Percentiles rank a stretch among this genome's conserved stretches.
These are phyloP conservation scores for Onychostoma macrolepis DNA, from an alignment of 2,113 vertebrate species.

Conservation along the genomic window DNA sequence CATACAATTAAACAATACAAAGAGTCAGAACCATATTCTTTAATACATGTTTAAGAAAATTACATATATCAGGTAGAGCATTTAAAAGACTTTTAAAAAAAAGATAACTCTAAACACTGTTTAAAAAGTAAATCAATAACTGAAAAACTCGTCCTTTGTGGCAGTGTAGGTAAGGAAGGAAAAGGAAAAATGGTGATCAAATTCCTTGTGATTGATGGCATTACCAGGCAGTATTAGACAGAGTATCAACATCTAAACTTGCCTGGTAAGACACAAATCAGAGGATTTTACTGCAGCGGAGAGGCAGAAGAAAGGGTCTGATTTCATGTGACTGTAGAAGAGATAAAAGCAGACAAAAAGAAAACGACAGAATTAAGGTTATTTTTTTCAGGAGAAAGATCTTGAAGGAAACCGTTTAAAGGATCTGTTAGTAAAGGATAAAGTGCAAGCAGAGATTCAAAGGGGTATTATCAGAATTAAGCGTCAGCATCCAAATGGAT, in stretches of 20 bases:
- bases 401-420: slow-evolving; percentile 13
- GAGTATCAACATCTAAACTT: slow-evolving; percentile 82
- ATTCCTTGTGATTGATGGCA: slow-evolving; percentile 77
- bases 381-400: background rate
- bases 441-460: slow-evolving; percentile 26
- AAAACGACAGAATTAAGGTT: slow-evolving; percentile 33
- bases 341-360: slow-evolving; percentile 32
- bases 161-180: background rate
- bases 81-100: background rate
- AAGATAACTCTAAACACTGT: background rate
- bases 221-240: slow-evolving; percentile 95
- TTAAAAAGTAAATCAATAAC: background rate
- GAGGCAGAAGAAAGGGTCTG: slow-evolving; percentile 5
- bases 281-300: slow-evolving; percentile 50
- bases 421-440: slow-evolving; percentile 17
- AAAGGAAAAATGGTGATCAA: slow-evolving; percentile 32
- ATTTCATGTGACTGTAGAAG: slow-evolving; percentile 43
- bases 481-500: background rate
- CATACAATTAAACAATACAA: background rate
- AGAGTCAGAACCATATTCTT: background rate
- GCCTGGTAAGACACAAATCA: slow-evolving; percentile 88
- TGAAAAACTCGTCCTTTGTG: background rate
- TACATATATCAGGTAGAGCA: background rate
- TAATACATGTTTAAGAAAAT: background rate
- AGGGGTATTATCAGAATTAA: background rate